Percentiles rank a stretch among this genome's conserved stretches.
Conservation (phyloP, 2,797 vertebrate genomes). For the Uromys caudimaculatus region DNA sequence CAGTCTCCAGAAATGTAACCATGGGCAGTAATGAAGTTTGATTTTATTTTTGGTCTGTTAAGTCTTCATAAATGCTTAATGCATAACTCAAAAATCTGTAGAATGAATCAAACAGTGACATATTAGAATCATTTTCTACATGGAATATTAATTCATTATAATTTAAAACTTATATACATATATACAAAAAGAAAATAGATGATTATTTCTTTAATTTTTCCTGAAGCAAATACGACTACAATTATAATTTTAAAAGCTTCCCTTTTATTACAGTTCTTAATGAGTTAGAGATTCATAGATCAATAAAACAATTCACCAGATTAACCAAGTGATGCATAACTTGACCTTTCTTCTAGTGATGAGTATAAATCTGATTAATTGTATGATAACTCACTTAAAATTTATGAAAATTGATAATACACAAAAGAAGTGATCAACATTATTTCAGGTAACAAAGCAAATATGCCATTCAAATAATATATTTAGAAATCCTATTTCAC, state of each 20-base stretch:
- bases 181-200: neutral
- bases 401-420: constrained; percentile 58
- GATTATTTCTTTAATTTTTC: neutral
- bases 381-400: constrained; percentile 11
- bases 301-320: constrained; percentile 58
- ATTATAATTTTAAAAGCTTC: neutral
- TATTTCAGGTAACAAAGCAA: constrained; percentile 76
- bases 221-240: neutral
- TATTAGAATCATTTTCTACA: constrained; percentile 16
- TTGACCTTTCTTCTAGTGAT: constrained; percentile 51
- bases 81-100: neutral
- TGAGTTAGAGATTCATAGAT: neutral
- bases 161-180: neutral
- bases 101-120: neutral
- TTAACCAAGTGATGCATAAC: constrained; percentile 11
- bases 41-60: neutral
- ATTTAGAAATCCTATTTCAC: constrained; percentile 57
- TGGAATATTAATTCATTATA: neutral
- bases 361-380: constrained; percentile 72
- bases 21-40: neutral
- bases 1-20: neutral
- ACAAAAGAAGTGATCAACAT: constrained; percentile 57
- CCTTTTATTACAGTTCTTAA: neutral
- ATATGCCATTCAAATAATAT: constrained; percentile 68
- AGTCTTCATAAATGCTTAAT: neutral